Base-by-base conservation (phyloP, 1,140 invertebrate species). In the Neelides sp. region DNA sequence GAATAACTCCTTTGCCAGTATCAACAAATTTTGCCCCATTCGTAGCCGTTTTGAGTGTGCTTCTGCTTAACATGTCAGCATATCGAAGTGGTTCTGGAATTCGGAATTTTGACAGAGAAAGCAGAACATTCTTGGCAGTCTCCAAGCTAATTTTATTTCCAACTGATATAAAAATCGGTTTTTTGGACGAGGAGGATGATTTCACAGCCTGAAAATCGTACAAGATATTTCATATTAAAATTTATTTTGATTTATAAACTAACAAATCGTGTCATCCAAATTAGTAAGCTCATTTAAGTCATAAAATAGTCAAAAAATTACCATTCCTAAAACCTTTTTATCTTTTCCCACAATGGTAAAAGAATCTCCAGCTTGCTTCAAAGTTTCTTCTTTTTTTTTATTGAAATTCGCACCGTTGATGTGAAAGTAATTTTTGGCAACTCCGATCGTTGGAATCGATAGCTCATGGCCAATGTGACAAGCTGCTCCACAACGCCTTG, bases 31-130 rank as follows among this genome's bases (percentile, higher is more conserved):
- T n/a, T n/a, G n/a, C n/a, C n/a, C n/a, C n/a, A n/a, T n/a, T n/a
- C n/a, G n/a, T n/a, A n/a, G n/a, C n/a, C n/a, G n/a, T n/a, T n/a
- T n/a, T n/a, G n/a, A n/a, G n/a, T n/a, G n/a, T n/a, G n/a, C n/a
- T n/a, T n/a, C n/a, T n/a, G 5, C 60, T 61, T 19, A 62, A 50
- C 26, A 54, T 45, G 43, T 65, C 64, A 19, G 63, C 70, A 62
- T 64, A 60, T 61, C 71, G 59, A 13, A 67, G 61, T 34, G 71
- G 71, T 55, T 72, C 70, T n/a, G 71, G 70, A 50, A 72, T 63
- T 28, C 69, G 58, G 54, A 64, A 68, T 55, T 66, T 64, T 36
- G 64, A 66, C 50, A 66, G 68, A 30, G 53, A 46, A 26, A 66
- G 52, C 3, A 71, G 69, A 10, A 71, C 54, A 50, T 55, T 57